Base-by-base conservation (phyloP, 2,888 invertebrate species). In the Gryllus longicercus region DNA sequence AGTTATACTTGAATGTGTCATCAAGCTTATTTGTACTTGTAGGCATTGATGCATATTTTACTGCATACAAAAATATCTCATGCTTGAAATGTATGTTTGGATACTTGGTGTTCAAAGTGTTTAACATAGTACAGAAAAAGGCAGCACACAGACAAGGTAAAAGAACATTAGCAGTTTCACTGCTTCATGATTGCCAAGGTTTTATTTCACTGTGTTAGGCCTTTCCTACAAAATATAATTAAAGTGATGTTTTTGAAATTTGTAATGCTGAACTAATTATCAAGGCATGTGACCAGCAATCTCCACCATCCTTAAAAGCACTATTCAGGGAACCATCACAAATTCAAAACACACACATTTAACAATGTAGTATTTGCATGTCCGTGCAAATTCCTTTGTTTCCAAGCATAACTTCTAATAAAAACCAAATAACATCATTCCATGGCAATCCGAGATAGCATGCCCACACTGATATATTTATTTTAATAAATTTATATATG, bases 11-110 rank as follows among this genome's bases (percentile, higher is more conserved):
- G 63, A 63, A 63, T 63, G 63, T 63, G 14, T n/a, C n/a, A 63
- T 18, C n/a, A 63, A 63, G 63, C 63, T 18, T 63, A 18, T 63
- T 63, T 63, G 63, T 63, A 63, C 63, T 63, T 63, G 63, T 63
- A 63, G 63, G 63, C 63, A 63, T 63, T 63, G 63, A 63, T 63
- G 63, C n/a, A 63, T 63, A 63, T 18, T 14, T 63, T 4, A 63
- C 63, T 63, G 63, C 63, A 63, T 63, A 63, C 63, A 63, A 63
- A 63, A 63, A 63, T 63, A 63, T 63, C n/a, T 63, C 63, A 63
- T 63, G 63, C 63, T 63, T n/a, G 63, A 63, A 63, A 18, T 63
- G 16, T 18, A 38, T 38, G 38, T 38, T 38, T 14, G 63, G 63
- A 18, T 63, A n/a, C n/a, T 63, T 63, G 63, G 63, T 63, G 63